phyloP scores from a whole-genome alignment of 1,140 invertebrate genomes.

The Plutomurus gul region DNA sequence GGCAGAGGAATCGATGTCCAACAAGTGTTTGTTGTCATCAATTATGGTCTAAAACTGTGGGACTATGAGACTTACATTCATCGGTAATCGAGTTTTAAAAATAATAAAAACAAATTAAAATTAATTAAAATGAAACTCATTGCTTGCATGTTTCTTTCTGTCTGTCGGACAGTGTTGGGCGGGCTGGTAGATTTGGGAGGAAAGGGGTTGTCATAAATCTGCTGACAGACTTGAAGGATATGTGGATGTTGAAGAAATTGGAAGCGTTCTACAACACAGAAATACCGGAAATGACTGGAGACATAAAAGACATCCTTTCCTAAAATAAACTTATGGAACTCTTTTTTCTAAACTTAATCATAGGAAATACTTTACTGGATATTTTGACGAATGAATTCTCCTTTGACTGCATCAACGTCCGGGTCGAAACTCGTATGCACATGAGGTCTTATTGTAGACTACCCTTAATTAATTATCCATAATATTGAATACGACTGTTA shows the following conservation, averaged over 20 bases:
- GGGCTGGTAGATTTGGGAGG: neutral
- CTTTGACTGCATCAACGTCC: no score
- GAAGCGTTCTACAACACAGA: slow-evolving; percentile 16
- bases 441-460: no score
- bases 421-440: no score
- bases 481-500: no score
- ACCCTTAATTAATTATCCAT: no score
- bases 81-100: neutral
- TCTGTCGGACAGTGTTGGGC: neutral
- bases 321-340: no score
- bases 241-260: neutral
- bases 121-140: no score
- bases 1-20: slow-evolving; percentile 6
- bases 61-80: slow-evolving; percentile 22
- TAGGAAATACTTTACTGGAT: no score
- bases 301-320: neutral
- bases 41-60: slow-evolving; percentile 3
- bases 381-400: no score
- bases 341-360: no score
- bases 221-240: neutral
- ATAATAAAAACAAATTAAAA: no score
- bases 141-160: neutral
- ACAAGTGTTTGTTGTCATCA: slow-evolving; percentile 6
- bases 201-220: neutral
- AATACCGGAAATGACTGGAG: neutral